phyloP scores from a whole-genome alignment of 1,140 invertebrate species.

The Aphaenogaster floridana region DNA sequence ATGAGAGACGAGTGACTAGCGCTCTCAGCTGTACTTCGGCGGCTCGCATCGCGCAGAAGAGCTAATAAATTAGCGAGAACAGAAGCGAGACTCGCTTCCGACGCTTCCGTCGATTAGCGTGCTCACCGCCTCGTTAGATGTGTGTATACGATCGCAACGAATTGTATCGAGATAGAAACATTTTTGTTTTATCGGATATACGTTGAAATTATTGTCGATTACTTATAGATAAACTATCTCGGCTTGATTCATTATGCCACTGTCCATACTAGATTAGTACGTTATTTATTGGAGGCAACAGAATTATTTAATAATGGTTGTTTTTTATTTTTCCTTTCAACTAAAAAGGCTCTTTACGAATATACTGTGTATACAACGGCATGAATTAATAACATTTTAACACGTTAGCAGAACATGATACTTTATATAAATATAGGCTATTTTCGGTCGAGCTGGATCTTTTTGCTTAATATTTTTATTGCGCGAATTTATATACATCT shows the following conservation, averaged over 20 bases:
- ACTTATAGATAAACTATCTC: neutral
- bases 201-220: neutral
- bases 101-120: slow-evolving; percentile 4
- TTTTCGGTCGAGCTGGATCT: too few relatives aligned
- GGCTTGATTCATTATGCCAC: neutral
- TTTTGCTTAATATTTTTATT: too few relatives aligned
- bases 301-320: slow-evolving; percentile 11
- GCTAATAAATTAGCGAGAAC: slow-evolving; percentile 46
- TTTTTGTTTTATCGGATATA: neutral
- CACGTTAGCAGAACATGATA: neutral
- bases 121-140: neutral
- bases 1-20: slow-evolving; percentile 80
- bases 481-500: too few relatives aligned
- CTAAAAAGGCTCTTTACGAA: neutral
- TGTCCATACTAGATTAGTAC: neutral
- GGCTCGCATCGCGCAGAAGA: slow-evolving; percentile 27
- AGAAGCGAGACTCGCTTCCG: neutral
- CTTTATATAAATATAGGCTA: too few relatives aligned
- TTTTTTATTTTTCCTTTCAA: neutral
- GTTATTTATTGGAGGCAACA: neutral
- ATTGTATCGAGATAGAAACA: neutral
- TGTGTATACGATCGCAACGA: neutral
- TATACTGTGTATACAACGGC: neutral
- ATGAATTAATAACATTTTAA: slow-evolving; percentile 32
- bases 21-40: slow-evolving; percentile 67